A percentile compares a stretch with the other conserved stretches of the same genome.
Evolutionary conservation across 2,113 vertebrate genomes (phyloP).

Genomic region (Oreotrochilus melanogaster): DNA sequence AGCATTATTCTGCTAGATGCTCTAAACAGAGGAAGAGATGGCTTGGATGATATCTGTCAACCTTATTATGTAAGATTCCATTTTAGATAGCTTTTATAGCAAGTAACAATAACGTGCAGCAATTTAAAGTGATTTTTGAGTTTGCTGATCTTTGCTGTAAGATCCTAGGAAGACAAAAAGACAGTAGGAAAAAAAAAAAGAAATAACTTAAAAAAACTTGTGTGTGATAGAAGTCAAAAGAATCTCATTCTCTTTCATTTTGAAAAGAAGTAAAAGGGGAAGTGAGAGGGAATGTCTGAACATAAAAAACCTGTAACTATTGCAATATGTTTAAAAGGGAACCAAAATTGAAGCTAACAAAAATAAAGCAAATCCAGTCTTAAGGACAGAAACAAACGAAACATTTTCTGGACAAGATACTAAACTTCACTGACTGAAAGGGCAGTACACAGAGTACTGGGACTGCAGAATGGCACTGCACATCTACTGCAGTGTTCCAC

Average conservation of each 20-base stretch:
- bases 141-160: conserved; percentile 44
- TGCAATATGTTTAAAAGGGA: not conserved
- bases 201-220: not conserved
- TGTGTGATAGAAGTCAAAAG: not conserved
- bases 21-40: not conserved
- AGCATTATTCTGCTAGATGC: not conserved
- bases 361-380: not conserved
- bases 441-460: not conserved
- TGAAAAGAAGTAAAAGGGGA: not conserved
- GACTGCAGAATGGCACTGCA: not conserved
- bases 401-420: not conserved
- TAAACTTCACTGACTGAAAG: not conserved
- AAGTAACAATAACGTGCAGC: conserved; percentile 18
- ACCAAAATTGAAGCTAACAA: not conserved
- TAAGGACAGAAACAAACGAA: not conserved
- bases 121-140: conserved; percentile 51
- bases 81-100: conserved; percentile 32
- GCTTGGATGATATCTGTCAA: conserved; percentile 1
- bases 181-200: not conserved
- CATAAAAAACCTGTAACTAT: not conserved
- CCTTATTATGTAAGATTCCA: not conserved
- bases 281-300: not conserved
- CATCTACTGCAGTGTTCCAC: not conserved
- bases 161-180: not conserved
- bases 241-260: not conserved